Evolutionary conservation across 2,113 vertebrate genomes (phyloP).

Genomic region (Psilopogon haemacephalus): DNA sequence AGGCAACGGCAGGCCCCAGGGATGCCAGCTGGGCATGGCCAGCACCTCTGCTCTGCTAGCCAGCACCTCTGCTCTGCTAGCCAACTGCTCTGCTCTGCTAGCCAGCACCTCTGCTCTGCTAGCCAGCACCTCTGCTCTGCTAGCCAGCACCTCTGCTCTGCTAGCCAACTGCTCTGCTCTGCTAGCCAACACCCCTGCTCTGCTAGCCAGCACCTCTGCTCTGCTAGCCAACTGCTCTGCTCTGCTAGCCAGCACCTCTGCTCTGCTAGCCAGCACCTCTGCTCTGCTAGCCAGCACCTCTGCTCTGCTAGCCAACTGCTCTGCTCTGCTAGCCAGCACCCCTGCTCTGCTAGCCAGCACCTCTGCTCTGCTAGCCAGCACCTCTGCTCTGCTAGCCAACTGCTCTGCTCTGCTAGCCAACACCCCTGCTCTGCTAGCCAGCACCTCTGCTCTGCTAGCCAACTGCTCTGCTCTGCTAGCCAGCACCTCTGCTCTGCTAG

Average conservation of each 20-base stretch:
- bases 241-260: background rate
- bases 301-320: background rate
- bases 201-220: background rate
- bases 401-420: background rate
- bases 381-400: background rate
- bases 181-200: background rate
- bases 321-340: background rate
- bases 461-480: background rate
- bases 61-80: background rate
- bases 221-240: background rate
- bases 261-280: background rate
- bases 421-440: background rate
- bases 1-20: background rate
- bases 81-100: background rate
- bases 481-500: background rate
- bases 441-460: background rate
- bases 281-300: background rate
- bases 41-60: background rate
- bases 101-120: background rate
- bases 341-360: background rate
- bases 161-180: background rate
- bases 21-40: background rate
- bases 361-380: background rate
- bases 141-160: background rate
- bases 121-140: background rate